Percentiles rank a stretch among this genome's conserved stretches.
Evolutionary conservation across 2,888 invertebrate species (phyloP).

Genomic region (Lepidochitona cinerea): DNA sequence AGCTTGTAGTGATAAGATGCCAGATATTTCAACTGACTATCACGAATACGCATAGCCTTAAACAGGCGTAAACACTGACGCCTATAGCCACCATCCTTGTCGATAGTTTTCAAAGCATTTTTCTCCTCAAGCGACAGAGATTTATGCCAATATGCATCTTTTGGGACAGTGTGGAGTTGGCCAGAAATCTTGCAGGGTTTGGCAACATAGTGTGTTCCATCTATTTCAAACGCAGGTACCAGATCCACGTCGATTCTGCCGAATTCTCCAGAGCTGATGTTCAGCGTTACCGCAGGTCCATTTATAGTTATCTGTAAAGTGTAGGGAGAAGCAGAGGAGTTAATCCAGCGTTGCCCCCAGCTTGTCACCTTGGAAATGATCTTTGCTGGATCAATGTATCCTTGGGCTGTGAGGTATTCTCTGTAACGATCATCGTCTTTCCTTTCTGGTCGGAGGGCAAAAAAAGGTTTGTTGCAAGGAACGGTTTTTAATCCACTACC

Average conservation of each 20-base stretch:
- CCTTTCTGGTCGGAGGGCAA: background rate
- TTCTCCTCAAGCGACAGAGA: background rate
- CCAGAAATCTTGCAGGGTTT: background rate
- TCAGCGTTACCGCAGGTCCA: background rate
- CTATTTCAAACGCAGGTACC: background rate
- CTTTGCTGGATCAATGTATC: no score
- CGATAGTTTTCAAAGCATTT: background rate
- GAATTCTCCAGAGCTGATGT: no score
- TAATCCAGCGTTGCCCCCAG: no score
- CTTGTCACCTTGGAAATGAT: no score
- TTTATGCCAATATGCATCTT: background rate
- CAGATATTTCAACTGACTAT: background rate
- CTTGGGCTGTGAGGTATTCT: background rate
- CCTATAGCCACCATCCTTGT: background rate
- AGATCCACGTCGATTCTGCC: background rate
- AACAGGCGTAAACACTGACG: background rate
- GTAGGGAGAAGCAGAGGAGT: no score
- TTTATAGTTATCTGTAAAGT: no score
- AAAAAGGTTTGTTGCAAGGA: background rate
- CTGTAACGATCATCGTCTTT: background rate
- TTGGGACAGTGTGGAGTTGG: background rate
- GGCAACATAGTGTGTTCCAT: background rate
- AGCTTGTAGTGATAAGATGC: background rate
- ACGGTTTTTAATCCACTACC: background rate
- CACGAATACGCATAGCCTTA: background rate